A percentile compares a stretch with the other conserved stretches of the same genome.
Evolutionary conservation across 64 coral and sea anemone genomes (phyloP).

Genomic region (Porites australiensis): DNA sequence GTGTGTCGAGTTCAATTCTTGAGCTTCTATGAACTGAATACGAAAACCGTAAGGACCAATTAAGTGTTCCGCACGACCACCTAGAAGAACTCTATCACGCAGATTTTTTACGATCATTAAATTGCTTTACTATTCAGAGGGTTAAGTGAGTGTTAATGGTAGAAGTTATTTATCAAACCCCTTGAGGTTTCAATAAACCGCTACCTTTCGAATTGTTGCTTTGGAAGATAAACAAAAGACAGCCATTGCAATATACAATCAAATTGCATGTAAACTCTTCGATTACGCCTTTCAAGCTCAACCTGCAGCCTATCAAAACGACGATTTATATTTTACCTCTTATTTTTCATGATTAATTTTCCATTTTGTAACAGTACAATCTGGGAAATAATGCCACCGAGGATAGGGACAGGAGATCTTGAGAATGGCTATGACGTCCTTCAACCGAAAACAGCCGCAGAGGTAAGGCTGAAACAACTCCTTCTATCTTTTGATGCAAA

Average conservation of each 20-base stretch:
- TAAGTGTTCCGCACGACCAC: not conserved
- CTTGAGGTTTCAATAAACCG: not conserved
- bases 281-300: too few relatives aligned
- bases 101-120: not conserved
- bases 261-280: too few relatives aligned
- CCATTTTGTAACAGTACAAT: not conserved
- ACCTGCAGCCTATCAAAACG: too few relatives aligned
- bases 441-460: not conserved
- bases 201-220: conserved; percentile 12
- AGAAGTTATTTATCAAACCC: not conserved
- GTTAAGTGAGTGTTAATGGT: not conserved
- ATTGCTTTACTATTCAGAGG: not conserved
- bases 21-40: not conserved
- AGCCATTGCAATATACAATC: not conserved
- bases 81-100: not conserved
- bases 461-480: not conserved
- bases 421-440: not conserved
- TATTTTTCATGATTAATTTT: not conserved
- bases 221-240: conserved; percentile 21
- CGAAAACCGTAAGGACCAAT: not conserved
- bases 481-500: not conserved
- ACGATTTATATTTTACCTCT: not conserved
- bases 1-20: too few relatives aligned
- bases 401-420: not conserved
- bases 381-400: conserved; percentile 37